Percentiles rank a stretch among this genome's conserved stretches.
phyloP scores from a whole-genome alignment of 2,797 vertebrate species.

The Anniella stebbinsi region DNA sequence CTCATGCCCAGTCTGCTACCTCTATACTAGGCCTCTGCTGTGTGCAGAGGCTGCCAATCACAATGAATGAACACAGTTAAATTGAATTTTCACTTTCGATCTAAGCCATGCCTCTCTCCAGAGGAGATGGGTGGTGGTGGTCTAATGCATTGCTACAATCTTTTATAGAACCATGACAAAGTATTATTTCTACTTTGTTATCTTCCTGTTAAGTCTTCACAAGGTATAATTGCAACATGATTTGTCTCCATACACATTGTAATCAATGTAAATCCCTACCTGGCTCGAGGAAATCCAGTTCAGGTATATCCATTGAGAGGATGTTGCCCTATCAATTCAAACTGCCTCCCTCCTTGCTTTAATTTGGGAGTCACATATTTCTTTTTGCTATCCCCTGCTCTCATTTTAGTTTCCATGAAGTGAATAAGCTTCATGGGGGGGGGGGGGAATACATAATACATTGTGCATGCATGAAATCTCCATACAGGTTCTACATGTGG shows the following conservation, averaged over 20 bases:
- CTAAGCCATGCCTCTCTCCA: background rate
- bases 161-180: background rate
- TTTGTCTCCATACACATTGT: background rate
- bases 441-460: no score
- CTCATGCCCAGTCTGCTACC: background rate
- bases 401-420: background rate
- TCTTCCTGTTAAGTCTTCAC: background rate
- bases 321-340: background rate
- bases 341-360: background rate
- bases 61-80: accelerated
- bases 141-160: background rate
- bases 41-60: conserved; percentile 3
- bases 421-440: background rate
- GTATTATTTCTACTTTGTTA: background rate
- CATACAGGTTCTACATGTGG: no score
- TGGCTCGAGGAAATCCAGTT: background rate
- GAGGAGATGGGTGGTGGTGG: background rate
- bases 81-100: background rate
- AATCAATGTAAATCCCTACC: background rate
- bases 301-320: background rate
- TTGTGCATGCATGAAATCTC: no score
- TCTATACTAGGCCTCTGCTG: background rate
- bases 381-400: background rate
- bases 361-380: background rate
- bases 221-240: background rate